Evolutionary conservation across 1,140 invertebrate genomes (phyloP).

Genomic region (Bicyclus anynana): DNA sequence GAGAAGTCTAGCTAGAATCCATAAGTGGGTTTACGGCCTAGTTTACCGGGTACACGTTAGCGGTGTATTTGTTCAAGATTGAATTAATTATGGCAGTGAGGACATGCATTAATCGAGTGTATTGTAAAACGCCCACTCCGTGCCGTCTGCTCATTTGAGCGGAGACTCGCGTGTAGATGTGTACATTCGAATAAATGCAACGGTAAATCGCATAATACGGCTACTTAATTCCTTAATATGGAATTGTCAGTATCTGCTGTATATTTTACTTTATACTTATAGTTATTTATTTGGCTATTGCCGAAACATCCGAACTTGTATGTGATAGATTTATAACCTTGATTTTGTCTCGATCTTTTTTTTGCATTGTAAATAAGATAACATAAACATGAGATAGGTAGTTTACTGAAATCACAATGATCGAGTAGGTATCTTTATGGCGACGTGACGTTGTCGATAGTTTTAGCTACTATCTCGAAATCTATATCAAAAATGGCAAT

Average conservation of each 20-base stretch:
- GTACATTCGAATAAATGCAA: conserved; percentile 64
- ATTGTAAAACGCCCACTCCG: conserved; percentile 50
- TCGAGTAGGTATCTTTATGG: conserved; percentile 48
- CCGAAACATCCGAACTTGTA: conserved; percentile 55
- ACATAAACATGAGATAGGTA: conserved; percentile 51
- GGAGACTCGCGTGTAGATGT: conserved; percentile 54
- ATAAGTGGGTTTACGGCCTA: conserved; percentile 37
- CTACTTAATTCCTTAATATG: conserved; percentile 55
- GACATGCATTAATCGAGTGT: conserved; percentile 53
- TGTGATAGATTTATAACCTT: conserved; percentile 71
- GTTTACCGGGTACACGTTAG: conserved; percentile 42
- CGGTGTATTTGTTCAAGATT: conserved; percentile 55
- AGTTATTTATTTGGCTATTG: conserved; percentile 68
- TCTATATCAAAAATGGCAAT: conserved; percentile 65
- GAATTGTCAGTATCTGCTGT: conserved; percentile 50
- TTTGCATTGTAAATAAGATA: conserved; percentile 73
- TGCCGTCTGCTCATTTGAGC: conserved; percentile 68
- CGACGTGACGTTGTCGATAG: conserved; percentile 34
- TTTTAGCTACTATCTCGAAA: conserved; percentile 35
- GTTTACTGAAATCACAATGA: conserved; percentile 43
- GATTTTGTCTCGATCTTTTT: conserved; percentile 58
- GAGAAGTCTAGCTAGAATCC: conserved; percentile 34
- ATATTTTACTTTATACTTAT: conserved; percentile 15
- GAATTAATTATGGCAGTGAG: conserved; percentile 60
- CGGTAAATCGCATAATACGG: conserved; percentile 59